Evolutionary conservation across 2,888 invertebrate genomes (phyloP).

Genomic region (Amphiduros pacificus): DNA sequence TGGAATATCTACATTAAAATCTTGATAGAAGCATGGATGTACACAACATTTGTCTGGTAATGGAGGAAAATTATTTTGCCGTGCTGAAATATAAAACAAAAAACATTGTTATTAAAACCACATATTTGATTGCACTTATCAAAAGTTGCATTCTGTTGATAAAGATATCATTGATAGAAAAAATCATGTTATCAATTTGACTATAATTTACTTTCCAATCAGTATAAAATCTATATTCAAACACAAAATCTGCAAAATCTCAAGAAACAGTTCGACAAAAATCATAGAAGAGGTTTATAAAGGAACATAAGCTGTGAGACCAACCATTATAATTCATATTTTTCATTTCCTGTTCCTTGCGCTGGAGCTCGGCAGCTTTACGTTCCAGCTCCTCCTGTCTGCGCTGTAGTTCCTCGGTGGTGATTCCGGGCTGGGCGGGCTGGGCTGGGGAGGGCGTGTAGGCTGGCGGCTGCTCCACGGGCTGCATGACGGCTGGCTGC

Average conservation of each 20-base stretch:
- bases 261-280: too few relatives aligned
- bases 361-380: slow-evolving; percentile 85
- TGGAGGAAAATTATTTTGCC: slow-evolving; percentile 98
- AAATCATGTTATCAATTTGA: not conserved
- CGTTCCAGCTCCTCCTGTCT: slow-evolving; percentile 76
- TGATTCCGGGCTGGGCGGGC: slow-evolving; percentile 53
- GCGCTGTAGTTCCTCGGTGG: slow-evolving; percentile 59
- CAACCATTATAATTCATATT: slow-evolving; percentile 9
- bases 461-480: slow-evolving; percentile 64
- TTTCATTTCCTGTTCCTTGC: slow-evolving; percentile 77
- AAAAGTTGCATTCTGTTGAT: too few relatives aligned
- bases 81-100: slow-evolving; percentile 59
- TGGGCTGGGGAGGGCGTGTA: slow-evolving; percentile 67
- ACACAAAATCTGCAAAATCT: too few relatives aligned
- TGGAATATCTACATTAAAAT: slow-evolving; percentile 98
- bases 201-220: too few relatives aligned
- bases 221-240: too few relatives aligned
- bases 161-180: not conserved
- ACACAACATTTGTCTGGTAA: slow-evolving; percentile 81
- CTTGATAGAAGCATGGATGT: slow-evolving; percentile 99
- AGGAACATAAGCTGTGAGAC: too few relatives aligned
- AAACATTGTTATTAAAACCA: not conserved
- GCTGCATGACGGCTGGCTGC: slow-evolving; percentile 82
- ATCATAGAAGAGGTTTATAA: too few relatives aligned
- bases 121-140: too few relatives aligned